Base-by-base conservation (phyloP, 2,797 vertebrate genomes). In the Enteromius anoplus region DNA sequence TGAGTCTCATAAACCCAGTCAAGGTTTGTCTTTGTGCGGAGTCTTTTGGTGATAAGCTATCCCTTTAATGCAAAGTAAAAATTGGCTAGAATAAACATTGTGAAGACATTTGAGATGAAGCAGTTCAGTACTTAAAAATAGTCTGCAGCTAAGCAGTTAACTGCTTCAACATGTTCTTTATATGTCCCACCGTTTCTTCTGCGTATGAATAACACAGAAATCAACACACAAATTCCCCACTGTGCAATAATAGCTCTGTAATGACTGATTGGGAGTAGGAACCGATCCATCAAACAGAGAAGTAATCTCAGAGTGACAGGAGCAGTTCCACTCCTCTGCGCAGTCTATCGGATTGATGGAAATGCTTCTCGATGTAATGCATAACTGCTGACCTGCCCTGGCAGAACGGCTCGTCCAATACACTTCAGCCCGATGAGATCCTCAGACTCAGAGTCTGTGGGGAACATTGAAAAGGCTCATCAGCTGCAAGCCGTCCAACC, bases 251-350 rank as follows among this genome's bases (percentile, higher is more conserved):
- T 69, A 75, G 12, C 34, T 73, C 70, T 75, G 78, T 84, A 83
- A 87, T 83, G 86, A 89, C 87, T 84, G 86, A 76, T 82, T 53
- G 45, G 69, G 53, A 75, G 66, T 76, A 71, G 76, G 79, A 86
- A 72, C 83, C 86, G 68, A 83, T 88, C 85, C 88, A 87, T 88
- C 86, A 87, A 85, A 80, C 75, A 58, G 89, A 86, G 88, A 89
- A 88, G 90, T 91, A 87, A 88, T 92, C 90, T 87, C 73, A 69
- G 82, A 85, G 69, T 64, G 84, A 87, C 90, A 88, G 78, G 80
- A 81, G 75, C 80, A 84, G 85, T 82, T 62, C 23, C 83, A 65
- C 64, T 80, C 86, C 87, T 72, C 66, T 49, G 75, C 80, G 68
- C 69, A 45, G 69, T 80, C 86, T 84, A 78, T 2, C 26, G n/a